A percentile compares a stretch with the other conserved stretches of the same genome.
These are phyloP conservation scores for Pelecanoides urinatrix DNA, from an alignment of 2,113 vertebrate species.

Conservation along the genomic window DNA sequence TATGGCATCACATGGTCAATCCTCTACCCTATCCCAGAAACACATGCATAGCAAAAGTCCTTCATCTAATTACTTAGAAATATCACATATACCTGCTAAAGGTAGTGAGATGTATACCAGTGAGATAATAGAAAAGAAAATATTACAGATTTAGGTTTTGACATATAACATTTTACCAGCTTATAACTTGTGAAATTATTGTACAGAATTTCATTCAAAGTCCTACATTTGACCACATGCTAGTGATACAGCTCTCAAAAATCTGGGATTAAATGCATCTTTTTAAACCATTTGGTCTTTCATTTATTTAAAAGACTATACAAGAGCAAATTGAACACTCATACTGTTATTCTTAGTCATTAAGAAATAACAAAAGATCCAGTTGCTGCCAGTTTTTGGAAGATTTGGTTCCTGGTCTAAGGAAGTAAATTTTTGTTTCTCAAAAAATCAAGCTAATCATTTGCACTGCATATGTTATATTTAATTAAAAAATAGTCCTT, in stretches of 20 bases:
- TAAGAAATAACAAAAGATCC: background rate
- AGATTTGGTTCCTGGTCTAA: background rate
- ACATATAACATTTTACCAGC: background rate
- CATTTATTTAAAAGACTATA: background rate
- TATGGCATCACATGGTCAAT: background rate
- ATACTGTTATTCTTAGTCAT: background rate
- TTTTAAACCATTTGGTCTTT: background rate
- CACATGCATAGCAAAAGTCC: background rate
- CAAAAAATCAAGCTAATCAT: background rate
- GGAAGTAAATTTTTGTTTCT: background rate
- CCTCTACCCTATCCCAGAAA: background rate
- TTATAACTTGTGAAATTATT: background rate
- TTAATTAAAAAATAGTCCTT: background rate
- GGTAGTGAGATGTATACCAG: background rate
- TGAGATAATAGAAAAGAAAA: background rate
- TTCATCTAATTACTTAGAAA: background rate
- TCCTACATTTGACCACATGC: background rate
- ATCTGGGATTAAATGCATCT: background rate
- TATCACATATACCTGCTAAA: background rate
- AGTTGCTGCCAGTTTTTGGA: background rate
- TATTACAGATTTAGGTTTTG: background rate
- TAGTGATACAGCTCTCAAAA: background rate
- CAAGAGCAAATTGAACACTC: background rate
- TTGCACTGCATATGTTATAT: background rate
- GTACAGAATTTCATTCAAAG: background rate